Conservation (phyloP, 2,888 invertebrate genomes). For the Caenorhabditis zanzibari region DNA sequence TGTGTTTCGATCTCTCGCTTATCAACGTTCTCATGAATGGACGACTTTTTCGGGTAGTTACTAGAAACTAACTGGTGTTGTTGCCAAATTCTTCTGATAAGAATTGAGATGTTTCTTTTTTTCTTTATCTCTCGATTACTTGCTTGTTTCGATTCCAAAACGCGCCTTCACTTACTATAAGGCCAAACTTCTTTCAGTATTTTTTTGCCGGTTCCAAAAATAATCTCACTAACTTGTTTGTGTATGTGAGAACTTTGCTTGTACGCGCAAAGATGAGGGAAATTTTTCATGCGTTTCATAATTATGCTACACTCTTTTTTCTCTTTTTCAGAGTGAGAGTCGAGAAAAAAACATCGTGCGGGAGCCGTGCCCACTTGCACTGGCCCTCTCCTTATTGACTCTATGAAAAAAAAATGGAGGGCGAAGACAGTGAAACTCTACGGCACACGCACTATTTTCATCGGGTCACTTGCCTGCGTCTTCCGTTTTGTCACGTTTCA, state of each 20-base stretch:
- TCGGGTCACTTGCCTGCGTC: conserved; percentile 7
- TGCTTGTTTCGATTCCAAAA: background rate
- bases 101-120: background rate
- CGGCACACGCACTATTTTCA: background rate
- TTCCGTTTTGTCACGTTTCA: conserved; percentile 33
- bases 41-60: background rate
- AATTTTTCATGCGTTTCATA: conserved; percentile 15
- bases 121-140: background rate
- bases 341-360: background rate
- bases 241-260: background rate
- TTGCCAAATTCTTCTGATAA: conserved; percentile 2
- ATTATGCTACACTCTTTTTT: background rate
- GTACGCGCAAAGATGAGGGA: background rate
- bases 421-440: background rate
- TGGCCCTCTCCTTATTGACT: conserved; percentile 17
- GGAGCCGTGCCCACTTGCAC: conserved; percentile 20
- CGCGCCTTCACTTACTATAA: background rate
- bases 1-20: background rate
- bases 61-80: background rate
- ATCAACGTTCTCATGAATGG: conserved; percentile 1
- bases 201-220: background rate
- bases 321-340: background rate
- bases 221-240: background rate
- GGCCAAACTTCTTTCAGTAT: background rate
- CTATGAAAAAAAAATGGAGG: conserved; percentile 15